A percentile compares a stretch with the other conserved stretches of the same genome.
phyloP scores from a whole-genome alignment of 2,888 invertebrate genomes.

The Lasioglossum marginatum region DNA sequence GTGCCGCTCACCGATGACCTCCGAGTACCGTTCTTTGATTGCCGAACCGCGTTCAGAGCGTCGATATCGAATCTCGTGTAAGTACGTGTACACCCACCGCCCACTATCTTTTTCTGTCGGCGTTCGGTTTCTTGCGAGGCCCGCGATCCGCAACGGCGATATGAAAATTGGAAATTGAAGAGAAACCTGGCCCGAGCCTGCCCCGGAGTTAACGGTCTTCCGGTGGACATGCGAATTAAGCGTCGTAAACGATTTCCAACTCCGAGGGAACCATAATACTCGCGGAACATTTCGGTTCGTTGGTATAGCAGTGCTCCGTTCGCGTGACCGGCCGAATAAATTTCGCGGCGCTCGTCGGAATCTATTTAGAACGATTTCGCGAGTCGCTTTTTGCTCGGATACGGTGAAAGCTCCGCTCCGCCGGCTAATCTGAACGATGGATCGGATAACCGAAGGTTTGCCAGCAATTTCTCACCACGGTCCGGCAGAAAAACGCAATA shows the following conservation, averaged over 20 bases:
- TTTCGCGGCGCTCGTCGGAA: conserved; percentile 12
- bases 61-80: conserved; percentile 37
- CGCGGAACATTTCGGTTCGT: conserved; percentile 2
- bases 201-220: conserved; percentile 23
- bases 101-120: neutral
- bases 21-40: conserved; percentile 70
- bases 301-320: neutral
- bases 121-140: neutral
- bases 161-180: conserved; percentile 43
- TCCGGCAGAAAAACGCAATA: neutral
- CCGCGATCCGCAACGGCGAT: conserved; percentile 2
- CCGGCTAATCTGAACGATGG: neutral
- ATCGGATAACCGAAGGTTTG: conserved; percentile 3
- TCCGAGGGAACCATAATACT: neutral
- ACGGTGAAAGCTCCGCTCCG: neutral
- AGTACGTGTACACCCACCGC: neutral
- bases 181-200: conserved; percentile 25
- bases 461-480: neutral
- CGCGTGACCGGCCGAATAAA: conserved; percentile 22
- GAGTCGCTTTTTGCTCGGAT: neutral
- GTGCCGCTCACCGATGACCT: conserved; percentile 69
- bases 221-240: conserved; percentile 20
- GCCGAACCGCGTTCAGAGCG: conserved; percentile 54
- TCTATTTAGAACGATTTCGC: conserved; percentile 1
- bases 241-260: conserved; percentile 13